Evolutionary conservation across 1,140 invertebrate genomes (phyloP), one percentile per base, ranked within the genome.

Genomic region (Rhyzopertha dominica): DNA sequence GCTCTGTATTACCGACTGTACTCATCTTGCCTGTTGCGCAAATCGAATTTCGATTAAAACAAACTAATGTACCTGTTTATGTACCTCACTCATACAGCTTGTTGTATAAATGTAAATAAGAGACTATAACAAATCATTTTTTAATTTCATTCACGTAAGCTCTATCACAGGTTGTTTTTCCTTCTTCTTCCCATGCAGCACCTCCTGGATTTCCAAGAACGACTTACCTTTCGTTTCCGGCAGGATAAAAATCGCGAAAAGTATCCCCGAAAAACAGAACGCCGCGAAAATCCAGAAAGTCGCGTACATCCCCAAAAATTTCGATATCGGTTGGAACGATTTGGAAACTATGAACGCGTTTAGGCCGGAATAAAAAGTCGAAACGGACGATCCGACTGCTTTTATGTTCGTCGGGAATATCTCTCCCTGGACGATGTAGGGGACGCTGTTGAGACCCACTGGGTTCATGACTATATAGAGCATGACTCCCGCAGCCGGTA

Each of bases 221-320:
- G 78, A 79, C 58, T 82, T 86, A 10, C 83, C 84, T 68, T 88
- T 89, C 0, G 87, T 91, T 68, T 91, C 88, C 0, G 86, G 85
- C n/a, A 89, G 68, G 23, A 74, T 72, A 3, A 74, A 63, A n/a
- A 79, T 63, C 26, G 79, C 74, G 54, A 80, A 87, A 5, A 81
- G 30, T 1, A 79, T 55, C 3, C 80, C 73, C 2, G 79, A 26
- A 0, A 79, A 51, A 19, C 81, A 82, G 49, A 81, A 71, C 3
- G 74, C 63, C 1, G 81, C 70, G 63, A 91, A 91, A 8, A 82
- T 58, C 74, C 77, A 83, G 65, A 85, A 88, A 31, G 80, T 76
- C 39, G 74, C 78, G 59, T 84, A 79, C 10, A n/a, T 76, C 74
- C n/a, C 75, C 72, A 8, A 82, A 7, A 10, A 20, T 26, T 4